Percentiles rank a stretch among this genome's conserved stretches.
Conservation (phyloP, 2,113 vertebrate genomes). For the Syngnathus floridae region DNA sequence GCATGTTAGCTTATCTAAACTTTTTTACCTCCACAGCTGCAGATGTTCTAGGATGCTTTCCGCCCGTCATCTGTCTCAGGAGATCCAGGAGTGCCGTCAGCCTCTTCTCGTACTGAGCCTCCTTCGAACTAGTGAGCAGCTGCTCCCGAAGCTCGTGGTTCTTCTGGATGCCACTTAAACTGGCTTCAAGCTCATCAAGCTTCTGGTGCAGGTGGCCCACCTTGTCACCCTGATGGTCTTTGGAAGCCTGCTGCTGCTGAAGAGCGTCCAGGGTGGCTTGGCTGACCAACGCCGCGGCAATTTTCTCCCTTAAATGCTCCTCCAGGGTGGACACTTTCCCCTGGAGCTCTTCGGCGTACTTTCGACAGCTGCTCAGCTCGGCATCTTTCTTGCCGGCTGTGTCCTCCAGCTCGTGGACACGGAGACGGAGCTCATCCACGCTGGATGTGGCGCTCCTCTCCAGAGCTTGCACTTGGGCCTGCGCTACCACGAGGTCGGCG, state of each 20-base stretch:
- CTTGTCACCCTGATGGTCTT: conserved; percentile 42
- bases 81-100: conserved; percentile 74
- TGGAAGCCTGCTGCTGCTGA: conserved; percentile 50
- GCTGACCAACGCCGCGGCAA: conserved; percentile 75
- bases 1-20: no score
- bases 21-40: conserved; percentile 38
- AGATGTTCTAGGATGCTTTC: conserved; percentile 17
- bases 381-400: conserved; percentile 71
- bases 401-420: conserved; percentile 71
- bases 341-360: conserved; percentile 63
- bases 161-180: conserved; percentile 69
- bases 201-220: conserved; percentile 70
- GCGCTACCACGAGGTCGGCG: conserved; percentile 60
- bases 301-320: conserved; percentile 75
- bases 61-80: conserved; percentile 63
- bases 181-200: conserved; percentile 75
- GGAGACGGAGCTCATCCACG: conserved; percentile 57
- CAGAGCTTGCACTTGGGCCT: conserved; percentile 62
- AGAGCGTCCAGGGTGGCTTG: conserved; percentile 79
- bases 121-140: conserved; percentile 74
- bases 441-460: conserved; percentile 65
- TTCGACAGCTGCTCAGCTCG: conserved; percentile 67
- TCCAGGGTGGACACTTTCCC: conserved; percentile 72
- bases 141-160: conserved; percentile 79
- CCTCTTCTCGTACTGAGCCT: conserved; percentile 76